Evolutionary conservation across 2,113 vertebrate genomes (phyloP), one percentile per base, ranked within the genome.

Genomic region (Xiphophorus hellerii): DNA sequence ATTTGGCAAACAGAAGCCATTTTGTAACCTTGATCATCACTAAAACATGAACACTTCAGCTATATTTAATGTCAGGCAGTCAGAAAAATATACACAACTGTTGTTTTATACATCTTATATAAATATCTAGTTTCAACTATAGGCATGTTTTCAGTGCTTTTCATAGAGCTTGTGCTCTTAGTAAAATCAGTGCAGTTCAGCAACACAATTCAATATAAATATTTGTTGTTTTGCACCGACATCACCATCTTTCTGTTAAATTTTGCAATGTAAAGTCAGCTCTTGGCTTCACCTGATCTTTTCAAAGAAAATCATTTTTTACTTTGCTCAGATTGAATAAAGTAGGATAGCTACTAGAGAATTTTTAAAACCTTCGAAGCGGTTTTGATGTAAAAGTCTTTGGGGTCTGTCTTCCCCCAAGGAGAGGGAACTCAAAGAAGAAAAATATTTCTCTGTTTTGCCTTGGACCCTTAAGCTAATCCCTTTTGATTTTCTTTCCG

Each of bases 371-470:
- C 74, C 71, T 1, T 2, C 75, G 20, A 54, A 51, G 28, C 15
- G 15, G 66, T 84, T 88, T 88, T 88, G 74, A 91, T 85, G 74
- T 83, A 31, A 68, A 42, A 22, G 44, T 81, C 74, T 66, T 44
- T 54, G n/a, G 64, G 74, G 83, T 81, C 67, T 66, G 68, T 63
- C 75, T 84, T 27, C 20, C 4, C 71, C 73, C 71, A 39, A 30
- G 66, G 75, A 78, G 82, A 86, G 61, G 68, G 89, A 80, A 87
- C 80, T 86, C 82, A 85, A 68, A 77, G 35, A 84, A 73, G 83
- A 66, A 77, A 54, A 88, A 81, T 74, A 80, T 83, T 76, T 66
- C 58, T 29, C 66, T 54, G 37, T 37, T 27, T 64, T 78, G 85
- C 90, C 77, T 29, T 12, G 33, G 71, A 82, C 78, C 44, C 78